Base-by-base conservation (phyloP, 2,113 vertebrate genomes). In the Macheiramphus alcinus region DNA sequence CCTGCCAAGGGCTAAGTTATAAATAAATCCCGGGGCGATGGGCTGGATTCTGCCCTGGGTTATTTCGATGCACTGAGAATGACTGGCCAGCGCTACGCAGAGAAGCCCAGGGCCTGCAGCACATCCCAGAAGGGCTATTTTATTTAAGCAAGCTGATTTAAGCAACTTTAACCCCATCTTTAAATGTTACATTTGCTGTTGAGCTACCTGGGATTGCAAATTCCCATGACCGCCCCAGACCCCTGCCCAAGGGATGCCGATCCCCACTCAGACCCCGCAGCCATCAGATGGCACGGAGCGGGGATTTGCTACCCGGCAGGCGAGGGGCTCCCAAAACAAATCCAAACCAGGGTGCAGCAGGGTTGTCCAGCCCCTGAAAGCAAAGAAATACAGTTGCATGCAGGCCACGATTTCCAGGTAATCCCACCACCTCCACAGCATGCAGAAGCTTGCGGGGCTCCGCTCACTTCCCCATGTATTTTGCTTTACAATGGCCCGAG, bases 271-370 rank as follows among this genome's bases (percentile, higher is more conserved):
- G 25, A 73, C 34, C 59, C 70, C 4, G 1, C 45, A 85, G 16
- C 40, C 48, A 4, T 1, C 5, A 1, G 18, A 3, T 12, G 38
- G 25, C 59, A 45, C 3, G 1, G 48, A 6, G 14, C 2, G 2
- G 36, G 53, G 13, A 32, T 90, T 48, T 11, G 3, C 62, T 7
- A 3, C 3, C 17, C 38, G 66, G 26, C 45, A n/a, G 53, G 5
- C 0, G 0, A 52, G 34, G 36, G 12, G 7, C 10, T 62, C 66
- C 52, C 27, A 0, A 55, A 68, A 7, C 22, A 61, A 47, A 32
- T 3, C 52, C 74, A 23, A 50, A 3, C 26, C 6, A 2, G 17
- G n/a, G 36, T 7, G 4, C 79, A 45, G 62, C 23, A 50, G 32
- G 38, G 14, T 42, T 7, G 0, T 32, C 29, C 74, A 56, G 36